These are phyloP conservation scores for Sphecodes monilicornis DNA, from an alignment of 2,888 invertebrate species.

Conservation along the genomic window DNA sequence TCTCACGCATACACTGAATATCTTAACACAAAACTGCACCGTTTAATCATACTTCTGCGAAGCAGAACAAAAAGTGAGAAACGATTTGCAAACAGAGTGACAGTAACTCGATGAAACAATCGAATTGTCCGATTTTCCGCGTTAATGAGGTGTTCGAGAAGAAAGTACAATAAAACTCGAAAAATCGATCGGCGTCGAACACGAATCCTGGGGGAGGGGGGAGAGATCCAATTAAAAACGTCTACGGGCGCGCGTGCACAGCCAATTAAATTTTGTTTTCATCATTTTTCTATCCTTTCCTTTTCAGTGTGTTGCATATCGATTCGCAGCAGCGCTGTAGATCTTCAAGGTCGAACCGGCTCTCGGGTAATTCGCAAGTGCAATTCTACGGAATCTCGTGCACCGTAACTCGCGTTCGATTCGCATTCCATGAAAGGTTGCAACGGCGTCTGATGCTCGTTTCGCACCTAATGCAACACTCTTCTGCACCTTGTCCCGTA, in stretches of 20 bases:
- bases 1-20: too few species aligned
- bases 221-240: constrained; percentile 1
- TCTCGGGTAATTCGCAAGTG: constrained; percentile 17
- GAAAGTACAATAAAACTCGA: background rate
- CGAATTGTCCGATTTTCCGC: background rate
- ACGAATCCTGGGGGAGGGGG: background rate
- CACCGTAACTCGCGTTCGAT: constrained; percentile 69
- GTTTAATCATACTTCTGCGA: background rate
- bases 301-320: background rate
- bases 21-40: too few species aligned
- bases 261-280: background rate
- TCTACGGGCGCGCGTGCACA: background rate
- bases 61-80: background rate
- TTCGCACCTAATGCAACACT: constrained; percentile 75
- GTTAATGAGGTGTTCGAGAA: background rate
- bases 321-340: background rate
- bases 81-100: background rate
- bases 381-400: constrained; percentile 66
- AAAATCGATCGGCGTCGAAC: background rate
- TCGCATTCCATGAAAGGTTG: constrained; percentile 74
- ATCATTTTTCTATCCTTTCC: background rate
- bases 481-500: constrained; percentile 50
- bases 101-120: background rate
- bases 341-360: constrained; percentile 58
- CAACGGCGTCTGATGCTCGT: constrained; percentile 67